Evolutionary conservation across 2,113 vertebrate genomes (phyloP), one percentile per base, ranked within the genome.

Genomic region (Rynchops niger): DNA sequence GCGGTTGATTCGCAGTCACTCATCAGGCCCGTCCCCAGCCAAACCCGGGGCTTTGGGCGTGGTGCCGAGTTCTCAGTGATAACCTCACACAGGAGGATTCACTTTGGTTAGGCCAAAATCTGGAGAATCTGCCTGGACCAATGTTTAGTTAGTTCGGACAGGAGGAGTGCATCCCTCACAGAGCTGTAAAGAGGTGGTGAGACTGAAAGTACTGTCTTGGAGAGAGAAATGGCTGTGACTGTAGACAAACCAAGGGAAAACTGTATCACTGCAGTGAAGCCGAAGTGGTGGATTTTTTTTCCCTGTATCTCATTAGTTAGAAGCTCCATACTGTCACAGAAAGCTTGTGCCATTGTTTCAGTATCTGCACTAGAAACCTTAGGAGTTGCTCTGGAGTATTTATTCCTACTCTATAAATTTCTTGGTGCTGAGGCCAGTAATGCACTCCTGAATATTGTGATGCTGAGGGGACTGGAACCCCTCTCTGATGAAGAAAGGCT

Each of bases 61-160:
- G 22, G 29, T 38, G 47, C 38, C 0, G 2, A 15, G 8, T 13
- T 22, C 32, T n/a, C 32, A 5, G 49, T 1, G 3, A 11, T 7
- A 18, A 27, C 61, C 77, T 65, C 47, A 6, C 77, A 12, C 2
- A 16, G 15, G 3, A 22, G 62, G 32, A 15, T 42, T 19, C 9
- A 4, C 16, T 32, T 26, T 1, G 6, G n/a, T 25, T 9, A 5
- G 11, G n/a, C 40, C 36, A 40, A 13, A 21, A 9, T 55, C 21
- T 11, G 11, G 25, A 76, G 52, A 26, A 5, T 34, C 72, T 27
- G 42, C 55, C 73, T 22, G 34, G 26, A 5, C 58, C 29, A 20
- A 9, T 7, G 22, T 8, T 40, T 21, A 19, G 59, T 21, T 6
- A 34, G 59, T 11, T 27, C 36, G 11, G 12, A 8, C 26, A 11